Base-by-base conservation (phyloP, 2,888 invertebrate genomes). In the Baronia brevicornis region DNA sequence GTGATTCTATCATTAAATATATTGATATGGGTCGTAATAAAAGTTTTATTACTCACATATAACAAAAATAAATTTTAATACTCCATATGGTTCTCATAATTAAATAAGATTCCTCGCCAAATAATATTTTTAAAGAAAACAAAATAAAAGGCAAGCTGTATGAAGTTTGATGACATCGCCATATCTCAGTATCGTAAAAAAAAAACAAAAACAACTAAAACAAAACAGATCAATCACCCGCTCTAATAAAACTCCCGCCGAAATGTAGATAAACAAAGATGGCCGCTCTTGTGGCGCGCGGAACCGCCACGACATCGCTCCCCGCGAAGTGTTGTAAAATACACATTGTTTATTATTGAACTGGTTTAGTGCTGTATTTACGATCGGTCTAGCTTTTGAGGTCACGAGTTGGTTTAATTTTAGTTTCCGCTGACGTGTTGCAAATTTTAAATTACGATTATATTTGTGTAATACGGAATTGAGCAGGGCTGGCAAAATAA, bases 251-350 rank as follows among this genome's bases (percentile, higher is more conserved):
- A 33, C 21, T 27, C 33, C 17, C 33, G 33, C 27, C 27, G 18
- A 27, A 33, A 6, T 17, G 20, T 20, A 20, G 14, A n/a, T 8
- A 7, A 26, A 33, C 27, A 26, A 33, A 33, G 22, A 33, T 33
- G 33, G 33, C 27, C 9, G 33, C 9, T 7, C 7, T 20, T 14
- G 27, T 14, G 14, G 19, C 20, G 32, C 25, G 21, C 15, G 13
- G 21, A 8, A 26, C 32, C 25, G 32, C 12, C 26, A 13, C 34
- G 27, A 33, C 33, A 22, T 14, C 21, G 20, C 21, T 21, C 26
- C 27, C 23, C 24, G 34, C 34, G 34, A 24, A 34, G 34, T 34
- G 27, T 33, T 32, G 33, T 33, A 28, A 28, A 34, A 24, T 20
- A 28, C 7, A 29, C 28, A 25, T 29, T 34, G 34, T 34, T 34